phyloP scores from a whole-genome alignment of 2,888 invertebrate genomes.

The Rhopalosiphum nymphaeae region DNA sequence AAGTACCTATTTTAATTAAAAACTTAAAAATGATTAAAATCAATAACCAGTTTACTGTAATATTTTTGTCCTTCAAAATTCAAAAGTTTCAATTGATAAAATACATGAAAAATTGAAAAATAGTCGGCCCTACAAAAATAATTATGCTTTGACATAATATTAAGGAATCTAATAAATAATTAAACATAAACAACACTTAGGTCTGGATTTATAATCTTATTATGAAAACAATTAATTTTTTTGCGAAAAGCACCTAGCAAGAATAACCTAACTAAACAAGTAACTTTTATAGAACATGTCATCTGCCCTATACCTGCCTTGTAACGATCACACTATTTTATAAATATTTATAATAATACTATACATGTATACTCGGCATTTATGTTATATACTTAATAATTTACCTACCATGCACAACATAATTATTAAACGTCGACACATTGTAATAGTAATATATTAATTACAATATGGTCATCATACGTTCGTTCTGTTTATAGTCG shows the following conservation, averaged over 20 bases:
- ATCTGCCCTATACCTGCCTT: not conserved
- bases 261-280: not conserved
- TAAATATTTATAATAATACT: not conserved
- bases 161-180: not conserved
- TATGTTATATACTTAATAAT: too few species aligned
- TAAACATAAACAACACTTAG: not conserved
- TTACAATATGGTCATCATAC: not conserved
- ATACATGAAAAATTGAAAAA: not conserved
- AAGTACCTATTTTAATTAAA: not conserved
- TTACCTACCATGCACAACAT: not conserved
- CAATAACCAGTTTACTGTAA: not conserved
- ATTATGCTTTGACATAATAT: not conserved
- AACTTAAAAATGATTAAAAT: not conserved
- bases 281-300: not conserved
- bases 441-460: not conserved
- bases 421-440: not conserved
- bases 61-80: not conserved
- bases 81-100: not conserved
- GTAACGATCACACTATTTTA: not conserved
- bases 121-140: not conserved
- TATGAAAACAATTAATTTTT: not conserved
- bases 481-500: slow-evolving; percentile 21
- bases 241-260: not conserved
- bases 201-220: not conserved
- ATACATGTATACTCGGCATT: not conserved